A percentile compares a stretch with the other conserved stretches of the same genome.
These are phyloP conservation scores for Cariama cristata DNA, from an alignment of 2,113 vertebrate genomes.

Conservation along the genomic window DNA sequence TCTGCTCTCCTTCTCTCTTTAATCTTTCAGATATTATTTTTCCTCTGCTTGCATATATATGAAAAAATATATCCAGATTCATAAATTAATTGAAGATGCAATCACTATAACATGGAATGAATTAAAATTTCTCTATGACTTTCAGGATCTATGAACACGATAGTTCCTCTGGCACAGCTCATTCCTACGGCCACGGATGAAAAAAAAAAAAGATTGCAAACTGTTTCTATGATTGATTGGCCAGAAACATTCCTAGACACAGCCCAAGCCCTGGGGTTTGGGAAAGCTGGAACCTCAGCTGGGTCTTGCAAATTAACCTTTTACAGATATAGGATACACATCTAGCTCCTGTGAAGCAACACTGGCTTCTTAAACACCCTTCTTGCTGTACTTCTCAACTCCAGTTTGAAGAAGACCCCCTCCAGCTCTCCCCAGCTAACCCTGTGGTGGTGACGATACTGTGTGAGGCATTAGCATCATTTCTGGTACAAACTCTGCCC, in stretches of 20 bases:
- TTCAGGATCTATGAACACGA: neutral
- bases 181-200: neutral
- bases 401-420: neutral
- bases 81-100: neutral
- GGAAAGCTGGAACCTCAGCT: neutral
- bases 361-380: neutral
- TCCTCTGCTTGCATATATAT: neutral
- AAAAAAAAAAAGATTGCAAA: neutral
- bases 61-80: neutral
- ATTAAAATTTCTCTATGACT: neutral
- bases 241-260: neutral
- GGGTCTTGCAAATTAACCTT: neutral
- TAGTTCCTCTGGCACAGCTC: neutral
- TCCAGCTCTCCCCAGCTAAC: neutral
- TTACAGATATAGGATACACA: neutral
- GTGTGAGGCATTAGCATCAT: neutral
- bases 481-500: neutral
- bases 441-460: neutral
- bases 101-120: neutral
- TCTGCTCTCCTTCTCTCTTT: neutral
- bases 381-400: fast-evolving
- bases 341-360: neutral
- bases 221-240: neutral
- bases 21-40: neutral
- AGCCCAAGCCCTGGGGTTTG: neutral